Base-by-base conservation (phyloP, 2,888 invertebrate genomes). In the Papilio demoleus region DNA sequence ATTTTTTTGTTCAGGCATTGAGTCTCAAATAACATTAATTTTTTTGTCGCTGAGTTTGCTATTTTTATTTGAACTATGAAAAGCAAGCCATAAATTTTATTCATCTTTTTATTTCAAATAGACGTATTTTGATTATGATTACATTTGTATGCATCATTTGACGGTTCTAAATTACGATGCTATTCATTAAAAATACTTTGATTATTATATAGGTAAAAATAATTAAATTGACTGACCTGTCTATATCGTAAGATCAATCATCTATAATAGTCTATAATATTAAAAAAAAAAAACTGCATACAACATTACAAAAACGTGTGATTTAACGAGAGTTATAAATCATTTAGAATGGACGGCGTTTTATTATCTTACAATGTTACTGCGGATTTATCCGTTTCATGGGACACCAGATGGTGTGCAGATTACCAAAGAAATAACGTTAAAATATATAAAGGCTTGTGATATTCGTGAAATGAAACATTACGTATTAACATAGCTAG, bases 311-410 rank as follows among this genome's bases (percentile, higher is more conserved):
- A 11, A 50, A 50, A 64, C 27, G 19, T 58, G 47, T 63, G 38
- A 45, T 36, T n/a, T 42, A 24, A 27, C 63, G 38, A 68, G 45
- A 24, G 12, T 50, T 42, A 60, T 65, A 60, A 68, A 68, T 65
- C 68, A 60, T 64, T 22, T 9, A n/a, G 40, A 65, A 65, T 40
- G 50, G 68, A 68, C 40, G 50, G 31, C 31, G 38, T 68, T 68
- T 68, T 68, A 68, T 65, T 65, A 65, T 53, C 42, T 64, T 60
- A 42, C 68, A 38, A 63, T 31, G 47, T 50, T 65, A 47, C 64
- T 60, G 50, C 50, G 68, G 40, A 17, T 64, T 50, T n/a, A 59
- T 22, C 24, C 50, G 36, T 63, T 68, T 64, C 64, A 68, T 50
- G 50, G 59, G n/a, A 31, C 34, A 24, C 27, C 60, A 60, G 68